Base-by-base conservation (phyloP, 2,888 invertebrate species). In the Zygogramma bicolorata region DNA sequence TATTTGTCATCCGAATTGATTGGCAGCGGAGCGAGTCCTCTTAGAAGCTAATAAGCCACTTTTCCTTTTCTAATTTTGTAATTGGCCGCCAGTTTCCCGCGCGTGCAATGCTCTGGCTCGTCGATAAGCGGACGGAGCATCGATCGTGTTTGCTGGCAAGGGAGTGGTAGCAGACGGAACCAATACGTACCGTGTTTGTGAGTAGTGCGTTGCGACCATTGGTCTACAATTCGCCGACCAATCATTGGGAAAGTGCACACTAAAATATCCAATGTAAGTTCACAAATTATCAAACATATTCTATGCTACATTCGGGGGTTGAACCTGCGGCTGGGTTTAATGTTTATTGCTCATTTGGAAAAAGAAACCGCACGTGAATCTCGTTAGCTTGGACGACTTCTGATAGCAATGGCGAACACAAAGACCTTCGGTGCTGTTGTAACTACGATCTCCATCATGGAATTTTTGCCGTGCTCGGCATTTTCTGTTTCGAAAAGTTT, bases 151-250 rank as follows among this genome's bases (percentile, higher is more conserved):
- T 79, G 81, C 83, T 84, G 82, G 84, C 82, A 83, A 85, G 90
- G 91, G 91, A 92, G 91, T 92, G 91, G 91, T 91, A 90, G 89
- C 88, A 87, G 85, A 87, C 90, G 90, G 91, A 92, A 91, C 92
- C 91, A 92, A 91, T 92, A 91, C 91, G 89, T 90, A 89, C 90
- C 90, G 86, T 90, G 90, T 89, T 90, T 89, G 90, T 87, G 86
- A 87, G 85, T 86, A 88, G 88, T 88, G 93, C 93, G 91, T 91
- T 91, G 92, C 92, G 93, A 90, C 93, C 93, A 93, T 93, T 93
- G 93, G 93, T 92, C 92, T 93, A 93, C 91, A 91, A 90, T 92
- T 92, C 91, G 92, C 92, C 93, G 93, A 93, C 94, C 95, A 95
- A 95, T 94, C 94, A 94, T 93, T 90, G 93, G 91, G 92, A 93